A percentile compares a stretch with the other conserved stretches of the same genome.
These are phyloP conservation scores for Pantelozetes paolii DNA, from an alignment of 2,888 invertebrate species.

Conservation along the genomic window DNA sequence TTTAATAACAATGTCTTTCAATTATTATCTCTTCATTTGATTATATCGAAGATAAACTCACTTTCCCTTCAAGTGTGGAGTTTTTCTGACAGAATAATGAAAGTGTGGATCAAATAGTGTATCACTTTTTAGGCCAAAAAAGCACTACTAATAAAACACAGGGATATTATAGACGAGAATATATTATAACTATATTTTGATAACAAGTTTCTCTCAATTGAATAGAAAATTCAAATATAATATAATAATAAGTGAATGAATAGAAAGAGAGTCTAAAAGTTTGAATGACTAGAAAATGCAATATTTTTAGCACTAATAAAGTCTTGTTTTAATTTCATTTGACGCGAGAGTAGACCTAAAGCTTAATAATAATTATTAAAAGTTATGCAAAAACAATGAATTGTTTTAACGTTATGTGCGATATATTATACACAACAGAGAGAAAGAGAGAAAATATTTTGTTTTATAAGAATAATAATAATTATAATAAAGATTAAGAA, in stretches of 20 bases:
- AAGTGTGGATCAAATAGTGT: neutral
- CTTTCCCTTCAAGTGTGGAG: neutral
- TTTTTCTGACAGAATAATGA: constrained; percentile 25
- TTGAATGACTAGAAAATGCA: constrained; percentile 30
- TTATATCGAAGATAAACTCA: constrained; percentile 21
- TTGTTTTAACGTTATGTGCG: constrained; percentile 22
- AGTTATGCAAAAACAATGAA: constrained; percentile 31
- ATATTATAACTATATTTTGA: constrained; percentile 1
- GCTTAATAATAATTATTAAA: constrained; percentile 26
- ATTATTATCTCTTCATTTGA: constrained; percentile 10
- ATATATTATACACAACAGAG: constrained; percentile 33
- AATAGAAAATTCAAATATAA: neutral
- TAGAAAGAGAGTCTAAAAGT: neutral
- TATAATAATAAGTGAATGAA: neutral
- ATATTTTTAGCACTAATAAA: constrained; percentile 11
- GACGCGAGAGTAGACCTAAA: neutral
- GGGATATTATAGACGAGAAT: constrained; percentile 4
- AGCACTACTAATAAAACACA: neutral
- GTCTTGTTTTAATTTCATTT: constrained; percentile 3
- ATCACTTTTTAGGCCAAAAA: constrained; percentile 1
- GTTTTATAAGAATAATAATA: neutral
- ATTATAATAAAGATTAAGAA: constrained; percentile 7
- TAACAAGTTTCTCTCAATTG: neutral
- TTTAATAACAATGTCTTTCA: neutral
- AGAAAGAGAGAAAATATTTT: neutral